Conservation (phyloP, 1,140 invertebrate genomes). For the Cydia amplana region DNA sequence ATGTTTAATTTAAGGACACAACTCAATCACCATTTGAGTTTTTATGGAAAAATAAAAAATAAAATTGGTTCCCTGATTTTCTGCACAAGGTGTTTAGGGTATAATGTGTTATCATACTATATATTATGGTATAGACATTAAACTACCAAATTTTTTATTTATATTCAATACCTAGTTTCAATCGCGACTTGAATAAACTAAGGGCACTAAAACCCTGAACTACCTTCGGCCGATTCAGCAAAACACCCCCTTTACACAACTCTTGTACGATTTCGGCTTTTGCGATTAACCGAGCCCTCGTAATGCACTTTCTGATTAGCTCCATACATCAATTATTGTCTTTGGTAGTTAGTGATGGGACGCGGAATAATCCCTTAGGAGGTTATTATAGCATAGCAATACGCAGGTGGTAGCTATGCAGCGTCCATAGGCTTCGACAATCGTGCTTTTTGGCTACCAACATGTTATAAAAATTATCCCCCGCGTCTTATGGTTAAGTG, state of each 20-base stretch:
- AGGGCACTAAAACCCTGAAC: neutral
- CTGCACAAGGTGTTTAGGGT: neutral
- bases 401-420: too few species aligned
- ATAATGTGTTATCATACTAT: too few species aligned
- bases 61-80: neutral
- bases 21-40: neutral
- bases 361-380: neutral
- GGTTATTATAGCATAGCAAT: too few species aligned
- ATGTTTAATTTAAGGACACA: neutral
- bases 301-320: constrained; percentile 14
- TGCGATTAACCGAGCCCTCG: constrained; percentile 1
- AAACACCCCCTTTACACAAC: neutral
- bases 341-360: neutral
- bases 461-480: too few species aligned
- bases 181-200: too few species aligned
- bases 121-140: too few species aligned
- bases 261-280: neutral
- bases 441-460: too few species aligned
- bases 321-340: neutral
- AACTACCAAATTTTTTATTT: too few species aligned
- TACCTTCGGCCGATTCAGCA: neutral
- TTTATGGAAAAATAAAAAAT: neutral
- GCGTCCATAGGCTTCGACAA: too few species aligned
- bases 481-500: too few species aligned
- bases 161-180: too few species aligned